phyloP scores from a whole-genome alignment of 2,797 vertebrate species.

The Ateles fusciceps region DNA sequence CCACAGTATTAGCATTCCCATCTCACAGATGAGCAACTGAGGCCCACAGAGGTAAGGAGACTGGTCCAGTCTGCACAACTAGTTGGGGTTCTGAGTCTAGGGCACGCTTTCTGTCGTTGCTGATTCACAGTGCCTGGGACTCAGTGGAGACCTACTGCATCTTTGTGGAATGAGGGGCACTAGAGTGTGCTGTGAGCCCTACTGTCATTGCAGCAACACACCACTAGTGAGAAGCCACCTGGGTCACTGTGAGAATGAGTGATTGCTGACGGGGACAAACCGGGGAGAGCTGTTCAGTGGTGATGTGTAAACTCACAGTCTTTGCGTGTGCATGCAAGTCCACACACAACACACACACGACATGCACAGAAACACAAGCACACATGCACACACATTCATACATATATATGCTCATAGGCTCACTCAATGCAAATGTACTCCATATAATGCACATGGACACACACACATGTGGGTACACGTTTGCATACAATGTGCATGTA shows the following conservation, averaged over 20 bases:
- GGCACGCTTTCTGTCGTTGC: neutral
- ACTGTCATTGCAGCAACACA: accelerated
- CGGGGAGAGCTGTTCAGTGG: accelerated
- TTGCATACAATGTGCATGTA: neutral
- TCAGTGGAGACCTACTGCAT: neutral
- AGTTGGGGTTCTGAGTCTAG: neutral
- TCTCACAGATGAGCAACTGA: neutral
- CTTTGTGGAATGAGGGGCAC: neutral
- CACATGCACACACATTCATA: no score
- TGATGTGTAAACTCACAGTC: neutral
- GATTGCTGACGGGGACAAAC: no score
- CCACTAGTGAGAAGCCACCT: neutral
- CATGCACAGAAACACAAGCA: neutral
- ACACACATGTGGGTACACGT: neutral
- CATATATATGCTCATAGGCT: neutral
- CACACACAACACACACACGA: accelerated
- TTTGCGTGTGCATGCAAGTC: neutral
- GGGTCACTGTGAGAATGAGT: neutral
- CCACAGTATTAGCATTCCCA: neutral
- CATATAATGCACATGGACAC: neutral
- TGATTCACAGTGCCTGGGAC: neutral
- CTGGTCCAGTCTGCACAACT: neutral
- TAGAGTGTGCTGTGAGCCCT: neutral
- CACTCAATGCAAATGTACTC: neutral
- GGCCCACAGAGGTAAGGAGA: neutral